Evolutionary conservation across 2,113 vertebrate genomes (phyloP), one percentile per base, ranked within the genome.

Genomic region (Orycteropus afer): DNA sequence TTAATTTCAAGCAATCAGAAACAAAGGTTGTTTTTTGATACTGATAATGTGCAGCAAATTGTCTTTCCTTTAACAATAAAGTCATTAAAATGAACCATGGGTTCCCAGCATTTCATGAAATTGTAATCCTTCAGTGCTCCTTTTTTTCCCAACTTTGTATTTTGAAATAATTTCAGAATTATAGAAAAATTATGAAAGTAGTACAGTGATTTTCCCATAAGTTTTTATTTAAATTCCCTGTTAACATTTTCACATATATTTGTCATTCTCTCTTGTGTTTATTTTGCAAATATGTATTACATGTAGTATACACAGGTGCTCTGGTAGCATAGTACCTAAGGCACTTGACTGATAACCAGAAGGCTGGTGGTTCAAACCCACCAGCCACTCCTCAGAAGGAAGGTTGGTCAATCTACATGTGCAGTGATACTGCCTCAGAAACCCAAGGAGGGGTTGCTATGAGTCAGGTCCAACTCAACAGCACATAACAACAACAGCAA

Each of bases 1-100:
- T 81, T 89, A 89, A 81, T 86, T 91, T 91, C 34, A 80, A 65
- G 47, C 84, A 97, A 89, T 91, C 67, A 91, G 20, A 95, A 91
- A n/a, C 29, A 91, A 89, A 77, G 27, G 7, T 18, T 65, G 5
- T 89, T 81, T 67, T 77, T 76, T 80, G 37, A 81, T 47, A 77
- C 10, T 89, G 79, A 86, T 47, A 91, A 93, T 89, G 67, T 81
- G 34, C 23, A 91, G 34, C 42, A 89, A 89, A 95, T 86, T 93
- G 17, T 89, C 65, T 89, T 59, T 95, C 81, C 73, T 20, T 55
- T 85, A 63, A 47, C 57, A 81, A 29, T 23, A 29, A 81, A 81
- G 9, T 32, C 37, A 55, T 65, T n/a, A n/a, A 20, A 78, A 78
- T 65, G 53, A 89, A 89, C 14, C 22, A 63, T 84, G 25, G 18